Evolutionary conservation across 2,888 invertebrate genomes (phyloP), one percentile per base, ranked within the genome.

Genomic region (Carpatolechia fugitivella): DNA sequence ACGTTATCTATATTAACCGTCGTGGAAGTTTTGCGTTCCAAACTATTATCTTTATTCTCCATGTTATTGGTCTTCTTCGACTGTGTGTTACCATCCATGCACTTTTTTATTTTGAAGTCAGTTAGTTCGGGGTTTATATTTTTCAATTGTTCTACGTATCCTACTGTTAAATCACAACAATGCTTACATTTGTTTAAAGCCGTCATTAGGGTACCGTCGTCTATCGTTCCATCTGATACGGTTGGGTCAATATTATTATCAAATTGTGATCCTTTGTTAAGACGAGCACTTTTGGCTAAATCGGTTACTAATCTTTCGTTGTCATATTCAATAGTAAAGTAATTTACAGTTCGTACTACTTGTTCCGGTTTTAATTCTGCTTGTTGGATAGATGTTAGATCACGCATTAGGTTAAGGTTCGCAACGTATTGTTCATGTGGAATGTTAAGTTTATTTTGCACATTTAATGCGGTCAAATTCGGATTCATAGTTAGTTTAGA

Each of bases 281-380:
- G 13, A 29, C 58, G 58, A 18, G 68, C 63, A 6, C 61, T 62
- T 59, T 64, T 61, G 24, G 56, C 59, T 5, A 49, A 55, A 38
- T 58, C 54, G 38, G 54, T 31, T 35, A 49, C 57, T 36, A 61
- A 47, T 31, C 49, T 56, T 13, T 66, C 60, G 30, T 65, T 59
- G n/a, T 81, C 74, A 16, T 79, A 82, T 64, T 82, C 77, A 1
- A 87, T 71, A 0, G 83, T 82, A 14, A 85, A 87, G 65, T 84
- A 85, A 60, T 87, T 84, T 0, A 87, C 75, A 0, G 77, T 81
- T 40, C 65, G 76, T 46, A 83, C 70, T 18, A 71, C 61, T 56
- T 82, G 75, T 1, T 85, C 82, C 1, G 51, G 46, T 44, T 63
- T 70, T 5, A 72, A 55, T n/a, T 69, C 63, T n/a, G n/a, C n/a